Evolutionary conservation across 2,113 vertebrate species (phyloP).

Genomic region (Lepus europaeus): DNA sequence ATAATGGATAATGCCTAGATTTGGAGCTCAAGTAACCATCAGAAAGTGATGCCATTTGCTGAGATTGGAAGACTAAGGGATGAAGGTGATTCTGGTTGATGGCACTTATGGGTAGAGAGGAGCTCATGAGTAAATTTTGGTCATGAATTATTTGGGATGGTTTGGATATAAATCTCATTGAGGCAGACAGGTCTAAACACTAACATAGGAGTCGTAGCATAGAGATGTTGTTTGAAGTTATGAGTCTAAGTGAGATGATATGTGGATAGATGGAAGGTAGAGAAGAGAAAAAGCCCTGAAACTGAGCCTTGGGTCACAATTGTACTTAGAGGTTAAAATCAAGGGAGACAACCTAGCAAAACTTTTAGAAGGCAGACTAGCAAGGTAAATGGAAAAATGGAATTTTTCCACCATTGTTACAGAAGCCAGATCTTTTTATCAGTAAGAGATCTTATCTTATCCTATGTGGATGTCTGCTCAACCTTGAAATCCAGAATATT

Average conservation of each 20-base stretch:
- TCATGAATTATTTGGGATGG: background rate
- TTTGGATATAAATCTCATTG: background rate
- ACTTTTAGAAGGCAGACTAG: background rate
- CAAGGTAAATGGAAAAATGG: background rate
- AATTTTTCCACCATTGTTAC: slow-evolving; percentile 5
- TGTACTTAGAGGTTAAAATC: background rate
- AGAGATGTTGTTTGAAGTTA: background rate
- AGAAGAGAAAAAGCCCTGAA: background rate
- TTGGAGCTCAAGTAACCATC: background rate
- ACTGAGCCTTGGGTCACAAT: background rate
- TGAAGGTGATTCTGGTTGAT: background rate
- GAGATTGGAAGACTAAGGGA: background rate
- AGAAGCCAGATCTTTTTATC: slow-evolving; percentile 50
- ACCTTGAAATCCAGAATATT: background rate
- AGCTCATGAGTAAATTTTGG: background rate
- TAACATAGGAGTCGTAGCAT: background rate
- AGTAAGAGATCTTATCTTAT: slow-evolving; percentile 44
- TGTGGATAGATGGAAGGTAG: background rate
- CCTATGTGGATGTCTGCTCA: slow-evolving; percentile 1
- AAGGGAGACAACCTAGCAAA: background rate
- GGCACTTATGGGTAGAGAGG: background rate
- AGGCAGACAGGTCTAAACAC: background rate
- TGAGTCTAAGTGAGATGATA: background rate
- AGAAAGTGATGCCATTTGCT: background rate
- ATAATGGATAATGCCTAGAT: background rate